Evolutionary conservation across 2,797 vertebrate species (phyloP), one percentile per base, ranked within the genome.

Genomic region (Podarcis siculus): DNA sequence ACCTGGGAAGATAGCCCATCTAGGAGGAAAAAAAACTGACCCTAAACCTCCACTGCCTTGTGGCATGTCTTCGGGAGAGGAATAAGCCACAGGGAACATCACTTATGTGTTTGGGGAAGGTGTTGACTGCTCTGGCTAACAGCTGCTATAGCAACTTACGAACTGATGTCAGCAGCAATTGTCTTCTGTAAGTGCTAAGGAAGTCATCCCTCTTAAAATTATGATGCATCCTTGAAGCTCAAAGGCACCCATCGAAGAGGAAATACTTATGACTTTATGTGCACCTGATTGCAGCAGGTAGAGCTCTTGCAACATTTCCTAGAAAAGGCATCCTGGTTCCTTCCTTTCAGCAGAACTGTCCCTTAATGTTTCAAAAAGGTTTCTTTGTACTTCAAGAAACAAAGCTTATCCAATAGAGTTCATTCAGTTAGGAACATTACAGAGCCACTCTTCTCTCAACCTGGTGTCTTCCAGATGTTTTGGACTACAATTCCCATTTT

Each of bases 231-330:
- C 27, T 35, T 49, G 86, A 45, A 71, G 3, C 3, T 86, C 83
- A 25, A 77, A 66, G 88, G 87, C 91, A 88, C 27, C 12, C 4
- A 80, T 4, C 86, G 86, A 87, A 86, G 55, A 61, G 69, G 77
- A 77, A 82, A 83, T 77, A 64, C n/a, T 37, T 76, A 67, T 35
- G 80, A 8, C 9, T 58, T 67, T 23, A 39, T n/a, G 45, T 55
- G 7, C 4, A 42, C 30, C n/a, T 42, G 19, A 69, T 64, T 37
- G 69, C 49, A 79, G 37, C n/a, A 85, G 72, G 21, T 2, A 64
- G 32, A 35, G 2, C 6, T 42, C n/a, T 71, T 35, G 25, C 73
- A 78, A 27, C 27, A 12, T 25, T 69, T 76, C 73, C 32, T 55
- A 27, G 45, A 69, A 69, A 49, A 67, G 39, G 19, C 45, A 78